Evolutionary conservation across 1,140 invertebrate species (phyloP).

Genomic region (Drosophila tropicalis): DNA sequence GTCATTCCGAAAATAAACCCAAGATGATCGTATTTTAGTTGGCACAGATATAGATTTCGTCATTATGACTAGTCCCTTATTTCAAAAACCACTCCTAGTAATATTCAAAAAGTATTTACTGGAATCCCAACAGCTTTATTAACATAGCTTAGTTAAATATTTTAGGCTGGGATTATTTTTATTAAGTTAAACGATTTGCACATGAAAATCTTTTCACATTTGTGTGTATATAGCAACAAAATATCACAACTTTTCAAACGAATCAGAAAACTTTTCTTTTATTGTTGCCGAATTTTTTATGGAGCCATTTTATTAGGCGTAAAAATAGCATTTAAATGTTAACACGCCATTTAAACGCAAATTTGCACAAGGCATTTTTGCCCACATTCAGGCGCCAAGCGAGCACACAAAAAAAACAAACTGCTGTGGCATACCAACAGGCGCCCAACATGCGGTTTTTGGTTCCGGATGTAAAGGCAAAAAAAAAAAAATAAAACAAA

Average conservation of each 20-base stretch:
- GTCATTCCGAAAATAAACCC: no score
- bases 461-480: constrained; percentile 27
- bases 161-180: background rate
- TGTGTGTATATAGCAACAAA: background rate
- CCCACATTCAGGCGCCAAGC: constrained; percentile 39
- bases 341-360: constrained; percentile 75
- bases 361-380: constrained; percentile 53
- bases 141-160: background rate
- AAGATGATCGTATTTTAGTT: no score
- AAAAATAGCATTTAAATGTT: constrained; percentile 78
- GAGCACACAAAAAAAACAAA: constrained; percentile 43
- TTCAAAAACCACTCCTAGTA: no score
- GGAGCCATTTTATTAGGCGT: constrained; percentile 68
- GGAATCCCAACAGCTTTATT: background rate
- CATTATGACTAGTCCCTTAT: no score
- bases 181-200: background rate
- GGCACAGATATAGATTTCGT: no score
- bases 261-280: constrained; percentile 43
- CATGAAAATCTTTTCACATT: constrained; percentile 1
- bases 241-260: constrained; percentile 15
- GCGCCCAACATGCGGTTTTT: constrained; percentile 64
- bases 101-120: background rate
- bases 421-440: constrained; percentile 67
- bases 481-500: constrained; percentile 17
- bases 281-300: constrained; percentile 44